Evolutionary conservation across 2,113 vertebrate genomes (phyloP).

Genomic region (Lathamus discolor): DNA sequence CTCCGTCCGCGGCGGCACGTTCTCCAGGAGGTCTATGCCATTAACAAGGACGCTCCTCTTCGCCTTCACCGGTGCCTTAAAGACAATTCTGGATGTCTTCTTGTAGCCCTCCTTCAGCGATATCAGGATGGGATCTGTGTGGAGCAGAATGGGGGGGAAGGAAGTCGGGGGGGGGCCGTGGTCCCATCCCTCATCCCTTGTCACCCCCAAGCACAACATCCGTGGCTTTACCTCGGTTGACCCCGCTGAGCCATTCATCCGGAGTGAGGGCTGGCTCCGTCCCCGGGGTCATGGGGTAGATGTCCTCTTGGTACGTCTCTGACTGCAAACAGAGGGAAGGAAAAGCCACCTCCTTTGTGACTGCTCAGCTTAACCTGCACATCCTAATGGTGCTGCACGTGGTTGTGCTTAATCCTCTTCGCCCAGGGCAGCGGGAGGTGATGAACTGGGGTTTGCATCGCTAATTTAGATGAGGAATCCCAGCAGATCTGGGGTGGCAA

Average conservation of each 20-base stretch:
- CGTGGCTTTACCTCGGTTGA: slow-evolving; percentile 83
- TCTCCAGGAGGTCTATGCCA: slow-evolving; percentile 93
- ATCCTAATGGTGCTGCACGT: fast-evolving
- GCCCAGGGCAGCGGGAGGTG: neutral
- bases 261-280: slow-evolving; percentile 89
- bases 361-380: fast-evolving
- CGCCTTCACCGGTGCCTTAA: slow-evolving; percentile 89
- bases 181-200: neutral
- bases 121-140: slow-evolving; percentile 91
- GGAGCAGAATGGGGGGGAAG: fast-evolving
- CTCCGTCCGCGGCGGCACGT: slow-evolving; percentile 93
- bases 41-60: slow-evolving; percentile 93
- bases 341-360: neutral
- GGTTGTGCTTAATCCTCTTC: neutral
- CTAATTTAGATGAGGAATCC: neutral
- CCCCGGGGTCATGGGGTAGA: slow-evolving; percentile 97
- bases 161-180: fast-evolving
- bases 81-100: slow-evolving; percentile 84
- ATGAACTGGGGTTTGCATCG: neutral
- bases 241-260: slow-evolving; percentile 92
- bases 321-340: slow-evolving; percentile 75
- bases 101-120: slow-evolving; percentile 94
- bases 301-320: slow-evolving; percentile 97
- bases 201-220: neutral
- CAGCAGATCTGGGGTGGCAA: neutral